Base-by-base conservation (phyloP, 2,113 vertebrate species). In the Myotis brandtii region DNA sequence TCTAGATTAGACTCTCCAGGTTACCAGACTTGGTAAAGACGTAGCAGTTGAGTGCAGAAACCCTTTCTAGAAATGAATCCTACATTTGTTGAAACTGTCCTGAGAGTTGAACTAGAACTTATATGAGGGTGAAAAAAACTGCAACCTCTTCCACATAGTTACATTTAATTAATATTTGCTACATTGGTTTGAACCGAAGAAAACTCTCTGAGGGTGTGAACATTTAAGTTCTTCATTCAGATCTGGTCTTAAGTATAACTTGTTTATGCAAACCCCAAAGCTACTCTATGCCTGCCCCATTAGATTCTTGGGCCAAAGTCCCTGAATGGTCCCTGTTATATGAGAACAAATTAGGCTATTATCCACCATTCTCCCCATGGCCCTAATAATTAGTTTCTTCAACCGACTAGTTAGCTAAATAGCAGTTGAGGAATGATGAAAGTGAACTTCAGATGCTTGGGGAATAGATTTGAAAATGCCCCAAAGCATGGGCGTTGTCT, bases 91-190 rank as follows among this genome's bases (percentile, higher is more conserved):
- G 69, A 17, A 81, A 50, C 46, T 69, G 54, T 50, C n/a, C 13
- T 72, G 32, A 87, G 59, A 93, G 21, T 46, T 91, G 46, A 93
- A 89, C 25, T 56, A 23, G 67, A 59, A 17, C 32, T 79, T 87
- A 7, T 10, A 72, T n/a, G 3, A 96, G 46, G 88, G 89, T 67
- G 18, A 93, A 95, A 86, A 76, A 89, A 70, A 34, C 18, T 48
- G 83, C 59, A 86, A 64, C 8, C 3, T 32, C 11, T 79, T 64
- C 82, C 72, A 56, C 21, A 82, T 20, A 69, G 48, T 94, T 37
- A 18, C 73, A 91, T 56, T 95, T 94, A 56, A 52, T 92, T 92
- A 95, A 88, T 56, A 93, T 66, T 83, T 86, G 32, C 34, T 94
- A 37, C 37, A 32, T 66, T 95, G 70, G 34, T 80, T 84, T 80